Base-by-base conservation (phyloP, 1,140 invertebrate species). In the Drosophila nannoptera region DNA sequence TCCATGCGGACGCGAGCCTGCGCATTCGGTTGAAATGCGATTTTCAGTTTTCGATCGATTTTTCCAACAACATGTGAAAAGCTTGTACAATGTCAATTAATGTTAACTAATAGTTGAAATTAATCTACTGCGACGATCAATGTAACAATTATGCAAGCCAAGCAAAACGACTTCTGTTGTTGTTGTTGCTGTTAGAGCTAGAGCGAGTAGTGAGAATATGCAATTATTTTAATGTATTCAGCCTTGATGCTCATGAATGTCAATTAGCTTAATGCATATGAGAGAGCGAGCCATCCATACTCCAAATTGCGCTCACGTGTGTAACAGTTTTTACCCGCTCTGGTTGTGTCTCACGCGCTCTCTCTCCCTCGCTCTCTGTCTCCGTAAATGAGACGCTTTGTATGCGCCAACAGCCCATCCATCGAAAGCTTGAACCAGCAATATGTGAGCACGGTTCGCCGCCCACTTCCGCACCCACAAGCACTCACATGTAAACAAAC, bases 161-260 rank as follows among this genome's bases (percentile, higher is more conserved):
- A 59, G 16, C 43, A 72, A 40, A 52, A 43, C 53, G 42, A 45
- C 59, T 53, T 32, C 22, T 60, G 50, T 32, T 29, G 45, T 16
- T 43, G 33, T 31, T 52, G 42, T 54, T 70, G 35, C 16, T 36
- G 9, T 50, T 70, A 65, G 69, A 82, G 72, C 77, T 66, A 70
- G 74, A 65, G 52, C 14, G 49, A 68, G 58, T 68, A 49, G 60
- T 58, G 59, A 72, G 49, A 72, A 76, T 71, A 87, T 86, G 82
- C 76, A 87, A 84, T 82, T 82, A 81, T 87, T 84, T 87, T 86
- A 81, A 86, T 87, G 73, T 73, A 77, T 81, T 84, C 63, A 76
- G 77, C 82, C 82, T 84, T 86, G 80, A 75, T 71, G 70, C 78
- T 70, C 76, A 83, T 83, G 78, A 84, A 84, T 84, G 80, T 80